Conservation (phyloP, 1,140 invertebrate genomes). For the Lysiphlebus fabarum region DNA sequence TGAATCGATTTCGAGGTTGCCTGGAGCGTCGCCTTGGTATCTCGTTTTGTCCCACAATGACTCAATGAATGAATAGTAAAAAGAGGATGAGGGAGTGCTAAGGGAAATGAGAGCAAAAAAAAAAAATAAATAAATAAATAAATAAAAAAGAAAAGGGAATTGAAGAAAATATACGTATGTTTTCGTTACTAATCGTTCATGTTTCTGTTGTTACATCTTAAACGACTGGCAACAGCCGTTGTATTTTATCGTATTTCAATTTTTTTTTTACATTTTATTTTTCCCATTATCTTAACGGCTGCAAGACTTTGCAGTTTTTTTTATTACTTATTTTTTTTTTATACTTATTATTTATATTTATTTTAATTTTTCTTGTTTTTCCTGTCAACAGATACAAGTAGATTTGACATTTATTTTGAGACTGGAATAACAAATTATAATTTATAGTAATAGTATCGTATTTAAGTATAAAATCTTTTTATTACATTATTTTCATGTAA, state of each 20-base stretch:
- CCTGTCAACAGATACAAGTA: too few relatives aligned
- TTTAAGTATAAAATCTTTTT: too few relatives aligned
- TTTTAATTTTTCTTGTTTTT: too few relatives aligned
- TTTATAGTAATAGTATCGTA: too few relatives aligned
- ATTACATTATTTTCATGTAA: too few relatives aligned
- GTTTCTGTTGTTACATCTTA: conserved; percentile 21
- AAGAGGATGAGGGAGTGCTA: not conserved
- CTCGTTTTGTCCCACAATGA: not conserved
- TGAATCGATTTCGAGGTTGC: conserved; percentile 12
- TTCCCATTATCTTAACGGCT: not conserved
- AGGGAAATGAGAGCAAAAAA: not conserved
- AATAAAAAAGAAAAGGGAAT: conserved; percentile 2
- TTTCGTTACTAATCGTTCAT: conserved; percentile 24
- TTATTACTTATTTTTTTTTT: not conserved
- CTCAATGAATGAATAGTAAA: not conserved
- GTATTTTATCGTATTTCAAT: conserved; percentile 17
- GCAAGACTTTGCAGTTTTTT: conserved; percentile 6
- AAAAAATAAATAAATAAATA: not conserved
- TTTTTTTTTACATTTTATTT: conserved; percentile 15
- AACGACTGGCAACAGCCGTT: conserved; percentile 21
- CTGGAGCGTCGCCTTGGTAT: not conserved
- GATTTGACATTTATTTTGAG: too few relatives aligned
- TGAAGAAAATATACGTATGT: conserved; percentile 17
- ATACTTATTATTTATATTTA: too few relatives aligned
- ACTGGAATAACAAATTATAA: too few relatives aligned